Conservation (phyloP, 2,113 vertebrate species). For the Oostethus manadensis region DNA sequence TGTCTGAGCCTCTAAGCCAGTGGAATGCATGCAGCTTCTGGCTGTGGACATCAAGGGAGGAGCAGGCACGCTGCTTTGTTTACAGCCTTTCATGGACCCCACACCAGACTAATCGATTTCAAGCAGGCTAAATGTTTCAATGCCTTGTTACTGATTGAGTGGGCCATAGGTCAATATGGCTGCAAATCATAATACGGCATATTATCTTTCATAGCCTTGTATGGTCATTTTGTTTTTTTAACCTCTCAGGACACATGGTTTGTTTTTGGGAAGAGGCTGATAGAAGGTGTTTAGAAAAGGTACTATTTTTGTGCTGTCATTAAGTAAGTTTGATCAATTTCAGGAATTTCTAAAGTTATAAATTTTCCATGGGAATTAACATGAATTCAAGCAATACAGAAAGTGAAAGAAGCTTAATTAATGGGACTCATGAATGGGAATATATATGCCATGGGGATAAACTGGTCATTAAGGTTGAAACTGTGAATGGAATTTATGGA, state of each 20-base stretch:
- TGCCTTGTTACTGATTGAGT: conserved; percentile 26
- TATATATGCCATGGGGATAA: too few relatives aligned
- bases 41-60: conserved; percentile 48
- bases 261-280: background rate
- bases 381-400: too few relatives aligned
- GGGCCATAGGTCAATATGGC: conserved; percentile 13
- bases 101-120: conserved; percentile 52
- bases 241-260: background rate
- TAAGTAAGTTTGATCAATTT: too few relatives aligned
- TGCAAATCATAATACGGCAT: conserved; percentile 14
- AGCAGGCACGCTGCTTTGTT: conserved; percentile 48
- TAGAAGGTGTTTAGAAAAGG: too few relatives aligned
- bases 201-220: background rate
- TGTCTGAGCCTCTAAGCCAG: conserved; percentile 56
- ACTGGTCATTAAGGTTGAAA: too few relatives aligned
- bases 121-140: conserved; percentile 33
- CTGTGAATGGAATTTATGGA: too few relatives aligned
- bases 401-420: too few relatives aligned
- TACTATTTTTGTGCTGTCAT: too few relatives aligned
- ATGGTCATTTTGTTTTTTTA: background rate
- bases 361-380: too few relatives aligned
- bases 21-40: conserved; percentile 62
- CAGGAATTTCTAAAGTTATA: too few relatives aligned
- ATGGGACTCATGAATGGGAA: too few relatives aligned
- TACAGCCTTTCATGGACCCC: conserved; percentile 48